A percentile compares a stretch with the other conserved stretches of the same genome.
phyloP scores from a whole-genome alignment of 2,113 vertebrate genomes.

The Nothoprocta perdicaria region DNA sequence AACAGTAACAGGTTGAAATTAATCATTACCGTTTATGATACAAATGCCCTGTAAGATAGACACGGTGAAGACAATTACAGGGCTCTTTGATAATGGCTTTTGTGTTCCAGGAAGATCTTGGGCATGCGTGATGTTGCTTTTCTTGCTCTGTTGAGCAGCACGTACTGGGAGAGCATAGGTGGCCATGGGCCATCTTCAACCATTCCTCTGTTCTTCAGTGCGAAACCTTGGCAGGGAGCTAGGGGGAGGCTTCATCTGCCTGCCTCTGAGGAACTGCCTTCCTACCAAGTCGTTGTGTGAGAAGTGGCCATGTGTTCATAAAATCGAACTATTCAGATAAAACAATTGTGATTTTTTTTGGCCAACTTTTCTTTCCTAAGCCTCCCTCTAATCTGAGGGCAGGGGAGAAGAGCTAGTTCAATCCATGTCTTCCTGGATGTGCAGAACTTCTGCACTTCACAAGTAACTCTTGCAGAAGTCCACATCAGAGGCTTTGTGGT shows the following conservation, averaged over 20 bases:
- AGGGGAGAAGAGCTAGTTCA: neutral
- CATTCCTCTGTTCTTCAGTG: neutral
- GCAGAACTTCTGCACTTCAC: neutral
- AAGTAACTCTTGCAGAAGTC: neutral
- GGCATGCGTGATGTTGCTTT: neutral
- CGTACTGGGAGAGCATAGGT: neutral
- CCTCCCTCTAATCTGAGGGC: neutral
- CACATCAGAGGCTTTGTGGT: neutral
- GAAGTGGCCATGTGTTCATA: accelerated
- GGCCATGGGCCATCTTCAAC: neutral
- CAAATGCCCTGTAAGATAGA: neutral
- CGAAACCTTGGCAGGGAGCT: neutral
- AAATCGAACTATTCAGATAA: neutral
- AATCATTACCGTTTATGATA: neutral
- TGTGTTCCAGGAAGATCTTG: neutral
- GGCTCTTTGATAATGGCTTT: neutral
- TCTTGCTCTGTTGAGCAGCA: neutral
- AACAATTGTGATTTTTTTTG: accelerated
- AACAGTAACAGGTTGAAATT: neutral
- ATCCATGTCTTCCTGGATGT: accelerated
- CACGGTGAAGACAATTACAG: neutral
- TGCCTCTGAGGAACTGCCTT: neutral
- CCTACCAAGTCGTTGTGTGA: neutral
- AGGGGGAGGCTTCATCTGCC: neutral
- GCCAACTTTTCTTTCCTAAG: neutral